Conservation (phyloP, 2,888 invertebrate genomes). For the Temnothorax rugatulus region DNA sequence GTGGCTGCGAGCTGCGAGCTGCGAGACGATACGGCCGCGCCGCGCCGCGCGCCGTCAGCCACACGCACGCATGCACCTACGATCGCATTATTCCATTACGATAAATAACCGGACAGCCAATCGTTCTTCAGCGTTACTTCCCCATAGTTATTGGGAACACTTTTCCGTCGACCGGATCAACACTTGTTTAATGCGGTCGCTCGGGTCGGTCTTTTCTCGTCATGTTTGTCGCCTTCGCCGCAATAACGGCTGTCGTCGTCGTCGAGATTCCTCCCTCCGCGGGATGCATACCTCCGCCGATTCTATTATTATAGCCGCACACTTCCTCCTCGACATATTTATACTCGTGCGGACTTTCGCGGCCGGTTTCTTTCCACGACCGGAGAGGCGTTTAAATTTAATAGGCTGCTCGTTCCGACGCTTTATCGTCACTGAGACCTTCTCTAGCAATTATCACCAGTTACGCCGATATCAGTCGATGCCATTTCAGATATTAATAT, state of each 20-base stretch:
- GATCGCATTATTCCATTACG: conserved; percentile 51
- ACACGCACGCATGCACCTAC: conserved; percentile 25
- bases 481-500: not conserved
- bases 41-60: not conserved
- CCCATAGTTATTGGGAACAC: conserved; percentile 27
- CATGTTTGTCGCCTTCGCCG: conserved; percentile 27
- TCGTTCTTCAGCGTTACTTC: conserved; percentile 35
- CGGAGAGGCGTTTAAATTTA: conserved; percentile 13
- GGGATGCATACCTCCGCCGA: conserved; percentile 28
- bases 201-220: not conserved
- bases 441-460: not conserved
- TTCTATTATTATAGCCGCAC: conserved; percentile 59
- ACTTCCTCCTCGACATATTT: conserved; percentile 63
- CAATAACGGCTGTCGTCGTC: conserved; percentile 38
- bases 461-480: not conserved
- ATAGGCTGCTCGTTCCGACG: not conserved
- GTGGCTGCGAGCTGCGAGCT: conserved; percentile 32
- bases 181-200: conserved; percentile 8
- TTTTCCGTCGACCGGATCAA: conserved; percentile 35
- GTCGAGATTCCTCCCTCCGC: conserved; percentile 20
- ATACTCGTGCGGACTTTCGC: conserved; percentile 41
- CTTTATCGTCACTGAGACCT: not conserved
- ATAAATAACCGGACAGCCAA: conserved; percentile 48
- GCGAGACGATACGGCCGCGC: conserved; percentile 28
- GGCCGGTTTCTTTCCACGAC: conserved; percentile 38